Evolutionary conservation across 2,888 invertebrate genomes (phyloP).

Genomic region (Andrena flavipes): DNA sequence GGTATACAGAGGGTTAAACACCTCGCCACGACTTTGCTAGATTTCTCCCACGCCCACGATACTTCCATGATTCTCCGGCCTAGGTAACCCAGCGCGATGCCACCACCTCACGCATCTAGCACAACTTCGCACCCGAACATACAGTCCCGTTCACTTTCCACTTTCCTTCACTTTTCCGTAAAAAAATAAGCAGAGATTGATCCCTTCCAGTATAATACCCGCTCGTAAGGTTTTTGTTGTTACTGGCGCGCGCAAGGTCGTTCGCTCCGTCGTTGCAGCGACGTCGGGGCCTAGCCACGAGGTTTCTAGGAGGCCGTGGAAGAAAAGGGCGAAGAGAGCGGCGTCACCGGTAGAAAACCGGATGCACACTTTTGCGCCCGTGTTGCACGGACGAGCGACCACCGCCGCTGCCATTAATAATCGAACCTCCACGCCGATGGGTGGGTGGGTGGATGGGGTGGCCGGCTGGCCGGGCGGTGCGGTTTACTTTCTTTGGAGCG

Average conservation of each 20-base stretch:
- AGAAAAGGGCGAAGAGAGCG: slow-evolving; percentile 23
- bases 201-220: slow-evolving; percentile 21
- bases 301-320: slow-evolving; percentile 69
- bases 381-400: slow-evolving; percentile 67
- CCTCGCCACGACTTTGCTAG: background rate
- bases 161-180: too few species aligned
- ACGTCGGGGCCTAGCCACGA: slow-evolving; percentile 64
- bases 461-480: slow-evolving; percentile 13
- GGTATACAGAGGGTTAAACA: too few species aligned
- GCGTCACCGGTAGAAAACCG: slow-evolving; percentile 71
- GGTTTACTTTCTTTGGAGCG: slow-evolving; percentile 73
- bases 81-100: background rate
- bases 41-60: too few species aligned
- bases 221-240: slow-evolving; percentile 57
- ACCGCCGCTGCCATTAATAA: slow-evolving; percentile 77
- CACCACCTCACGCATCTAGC: slow-evolving; percentile 6
- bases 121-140: slow-evolving; percentile 20
- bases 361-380: slow-evolving; percentile 74
- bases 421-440: slow-evolving; percentile 62
- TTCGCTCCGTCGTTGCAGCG: slow-evolving; percentile 64
- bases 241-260: slow-evolving; percentile 72
- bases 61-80: too few species aligned
- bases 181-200: slow-evolving; percentile 4
- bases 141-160: background rate
- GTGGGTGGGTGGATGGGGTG: slow-evolving; percentile 40